Base-by-base conservation (phyloP, 2,888 invertebrate species). In the Galerucella calmariensis region DNA sequence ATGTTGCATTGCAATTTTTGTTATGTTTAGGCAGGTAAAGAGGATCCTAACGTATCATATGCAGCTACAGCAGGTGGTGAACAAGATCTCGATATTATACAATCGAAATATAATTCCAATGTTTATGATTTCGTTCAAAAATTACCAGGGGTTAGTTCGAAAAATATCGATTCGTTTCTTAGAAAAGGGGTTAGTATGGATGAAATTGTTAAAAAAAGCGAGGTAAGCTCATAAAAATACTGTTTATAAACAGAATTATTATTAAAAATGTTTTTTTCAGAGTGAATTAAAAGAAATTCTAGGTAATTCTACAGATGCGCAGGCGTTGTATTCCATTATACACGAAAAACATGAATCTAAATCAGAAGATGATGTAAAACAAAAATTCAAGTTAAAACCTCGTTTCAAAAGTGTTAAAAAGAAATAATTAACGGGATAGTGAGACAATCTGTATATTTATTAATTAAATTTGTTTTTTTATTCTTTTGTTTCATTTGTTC, bases 131-230 rank as follows among this genome's bases (percentile, higher is more conserved):
- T 89, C 79, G 82, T 96, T 91, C 88, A 96, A 93, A 95, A 95
- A 85, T 89, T 98, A 82, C 97, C 98, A 0, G 98, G 98, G 10
- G 91, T 98, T 6, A 94, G 93, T 77, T 92, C 95, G 0, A 96
- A 95, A 87, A 98, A 98, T 87, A 91, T 97, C 6, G 90, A 92
- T 70, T 84, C 89, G 14, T 88, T 98, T 72, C 90, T 98, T 88
- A 93, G 94, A 80, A 92, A 92, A 94, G 59, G 88, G 91, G 62
- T 89, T 89, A 76, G 86, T 92, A 75, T 89, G 77, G 79, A 80
- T 67, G 73, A 75, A 44, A 78, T 80, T 63, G 56, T 82, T 16
- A 78, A 80, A 69, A 81, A 81, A 67, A 77, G 80, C 35, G 83
- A 84, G 80, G 84, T 84, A 79, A 65, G 66, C n/a, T 62, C n/a